Percentiles rank a stretch among this genome's conserved stretches.
phyloP scores from a whole-genome alignment of 2,797 vertebrate genomes.

The Carcharodon carcharias region DNA sequence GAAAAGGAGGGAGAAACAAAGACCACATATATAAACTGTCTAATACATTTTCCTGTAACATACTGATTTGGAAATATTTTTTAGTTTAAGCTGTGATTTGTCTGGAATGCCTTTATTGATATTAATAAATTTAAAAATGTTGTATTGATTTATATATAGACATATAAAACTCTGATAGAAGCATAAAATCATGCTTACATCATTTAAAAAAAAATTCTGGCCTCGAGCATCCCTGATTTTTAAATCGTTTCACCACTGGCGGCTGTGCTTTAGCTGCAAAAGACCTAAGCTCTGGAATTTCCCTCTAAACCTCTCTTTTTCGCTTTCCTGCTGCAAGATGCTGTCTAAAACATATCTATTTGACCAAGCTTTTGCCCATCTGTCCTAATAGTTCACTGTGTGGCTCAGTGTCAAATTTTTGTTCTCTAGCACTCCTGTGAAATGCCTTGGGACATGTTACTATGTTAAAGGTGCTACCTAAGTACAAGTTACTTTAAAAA shows the following conservation, averaged over 20 bases:
- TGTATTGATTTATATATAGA: background rate
- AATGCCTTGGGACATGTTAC: background rate
- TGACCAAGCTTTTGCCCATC: background rate
- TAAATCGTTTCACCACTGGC: background rate
- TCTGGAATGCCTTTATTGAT: background rate
- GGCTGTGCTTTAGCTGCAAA: background rate
- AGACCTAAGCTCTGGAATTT: background rate
- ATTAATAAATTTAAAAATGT: background rate
- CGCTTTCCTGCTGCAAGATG: background rate
- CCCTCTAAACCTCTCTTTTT: background rate
- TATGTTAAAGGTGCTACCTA: background rate
- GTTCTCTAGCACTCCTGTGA: background rate
- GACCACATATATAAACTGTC: background rate
- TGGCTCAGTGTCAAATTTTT: background rate
- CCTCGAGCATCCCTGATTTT: background rate
- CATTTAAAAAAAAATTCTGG: background rate
- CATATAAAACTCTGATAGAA: background rate
- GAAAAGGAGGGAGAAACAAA: background rate
- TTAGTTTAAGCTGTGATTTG: background rate
- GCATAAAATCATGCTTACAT: background rate
- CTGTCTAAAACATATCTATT: background rate
- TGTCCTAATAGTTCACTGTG: background rate
- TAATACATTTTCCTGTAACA: background rate
- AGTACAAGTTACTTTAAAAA: background rate
- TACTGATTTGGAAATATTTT: background rate